These are phyloP conservation scores for Syngnathus typhle DNA, from an alignment of 2,113 vertebrate genomes.

Conservation along the genomic window DNA sequence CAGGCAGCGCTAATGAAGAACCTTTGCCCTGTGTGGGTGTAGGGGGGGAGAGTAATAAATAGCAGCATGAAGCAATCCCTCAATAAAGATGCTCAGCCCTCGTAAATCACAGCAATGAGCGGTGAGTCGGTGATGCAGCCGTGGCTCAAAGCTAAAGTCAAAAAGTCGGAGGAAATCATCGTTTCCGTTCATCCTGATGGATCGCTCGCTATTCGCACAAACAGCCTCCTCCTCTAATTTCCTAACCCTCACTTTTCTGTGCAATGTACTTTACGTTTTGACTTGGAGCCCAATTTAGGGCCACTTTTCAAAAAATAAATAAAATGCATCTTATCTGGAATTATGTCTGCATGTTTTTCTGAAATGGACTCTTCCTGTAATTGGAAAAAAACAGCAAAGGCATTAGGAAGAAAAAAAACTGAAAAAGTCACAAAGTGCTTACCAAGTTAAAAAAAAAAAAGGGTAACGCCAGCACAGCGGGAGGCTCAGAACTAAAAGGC, in stretches of 20 bases:
- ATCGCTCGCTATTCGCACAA: slow-evolving; percentile 7
- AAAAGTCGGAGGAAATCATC: slow-evolving; percentile 51
- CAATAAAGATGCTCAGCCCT: slow-evolving; percentile 56
- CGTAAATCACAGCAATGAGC: slow-evolving; percentile 56
- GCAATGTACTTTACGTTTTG: too few relatives aligned
- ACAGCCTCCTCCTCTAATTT: slow-evolving; percentile 20
- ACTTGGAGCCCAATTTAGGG: too few relatives aligned
- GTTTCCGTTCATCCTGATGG: slow-evolving; percentile 48
- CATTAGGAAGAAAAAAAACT: too few relatives aligned
- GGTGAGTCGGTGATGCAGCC: slow-evolving; percentile 43
- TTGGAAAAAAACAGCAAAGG: neutral
- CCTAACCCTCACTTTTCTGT: slow-evolving; percentile 1
- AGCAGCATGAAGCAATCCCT: slow-evolving; percentile 49
- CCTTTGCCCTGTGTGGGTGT: slow-evolving; percentile 10
- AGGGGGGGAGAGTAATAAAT: slow-evolving; percentile 14
- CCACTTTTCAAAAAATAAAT: neutral
- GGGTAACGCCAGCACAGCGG: neutral
- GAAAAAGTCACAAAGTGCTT: neutral
- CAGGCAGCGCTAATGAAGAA: slow-evolving; percentile 43
- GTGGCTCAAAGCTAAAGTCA: slow-evolving; percentile 43
- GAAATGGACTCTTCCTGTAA: neutral
- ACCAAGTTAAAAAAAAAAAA: neutral
- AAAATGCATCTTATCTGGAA: neutral
- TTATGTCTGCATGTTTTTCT: neutral
- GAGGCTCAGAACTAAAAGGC: neutral